phyloP scores from a whole-genome alignment of 2,113 vertebrate genomes.

The Excalfactoria chinensis region DNA sequence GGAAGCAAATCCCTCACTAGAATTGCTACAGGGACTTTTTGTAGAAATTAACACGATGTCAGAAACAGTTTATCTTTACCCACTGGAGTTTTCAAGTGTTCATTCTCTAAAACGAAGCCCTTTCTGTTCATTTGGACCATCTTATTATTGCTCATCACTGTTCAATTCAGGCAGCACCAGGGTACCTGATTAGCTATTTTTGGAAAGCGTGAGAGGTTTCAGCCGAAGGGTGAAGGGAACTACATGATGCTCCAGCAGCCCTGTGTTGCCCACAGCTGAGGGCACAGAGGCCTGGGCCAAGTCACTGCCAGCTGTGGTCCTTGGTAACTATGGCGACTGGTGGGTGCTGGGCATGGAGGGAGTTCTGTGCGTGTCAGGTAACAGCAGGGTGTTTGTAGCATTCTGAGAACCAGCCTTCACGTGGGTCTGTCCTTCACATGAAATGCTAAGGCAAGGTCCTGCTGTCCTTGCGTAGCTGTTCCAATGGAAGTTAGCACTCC shows the following conservation, averaged over 20 bases:
- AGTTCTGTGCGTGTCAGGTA: conserved; percentile 30
- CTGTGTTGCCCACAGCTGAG: too few relatives aligned
- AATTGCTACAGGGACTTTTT: neutral
- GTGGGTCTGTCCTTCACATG: neutral
- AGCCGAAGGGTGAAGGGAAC: neutral
- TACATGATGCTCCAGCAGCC: neutral
- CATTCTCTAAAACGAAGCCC: neutral
- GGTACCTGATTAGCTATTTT: neutral
- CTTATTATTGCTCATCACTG: neutral
- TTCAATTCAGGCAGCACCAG: neutral
- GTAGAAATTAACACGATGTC: neutral
- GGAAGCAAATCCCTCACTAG: neutral
- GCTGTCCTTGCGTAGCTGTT: neutral
- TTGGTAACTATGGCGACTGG: conserved; percentile 61
- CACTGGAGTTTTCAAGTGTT: neutral
- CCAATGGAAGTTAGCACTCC: neutral
- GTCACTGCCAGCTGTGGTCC: conserved; percentile 25
- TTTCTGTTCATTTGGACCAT: neutral
- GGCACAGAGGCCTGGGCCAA: neutral
- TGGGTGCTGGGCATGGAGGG: conserved; percentile 22
- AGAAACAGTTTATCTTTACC: neutral
- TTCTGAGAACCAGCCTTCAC: conserved; percentile 25
- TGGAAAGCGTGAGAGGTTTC: neutral
- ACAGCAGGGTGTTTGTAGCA: conserved; percentile 52
- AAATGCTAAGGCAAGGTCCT: neutral